phyloP scores from a whole-genome alignment of 2,888 invertebrate species.

The Nesidiocoris tenuis region DNA sequence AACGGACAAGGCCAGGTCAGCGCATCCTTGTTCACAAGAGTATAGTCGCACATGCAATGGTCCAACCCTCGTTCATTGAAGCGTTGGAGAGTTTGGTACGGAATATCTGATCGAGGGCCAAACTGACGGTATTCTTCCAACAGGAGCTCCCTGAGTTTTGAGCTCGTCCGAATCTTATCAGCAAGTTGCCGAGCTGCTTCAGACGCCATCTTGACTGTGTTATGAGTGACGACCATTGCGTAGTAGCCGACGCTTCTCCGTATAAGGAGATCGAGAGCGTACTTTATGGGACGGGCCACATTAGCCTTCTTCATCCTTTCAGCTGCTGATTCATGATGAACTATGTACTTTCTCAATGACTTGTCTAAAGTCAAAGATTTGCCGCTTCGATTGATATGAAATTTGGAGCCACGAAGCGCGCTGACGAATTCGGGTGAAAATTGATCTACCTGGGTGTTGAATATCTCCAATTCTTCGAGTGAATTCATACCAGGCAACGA shows the following conservation, averaged over 20 bases:
- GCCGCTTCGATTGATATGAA: constrained; percentile 31
- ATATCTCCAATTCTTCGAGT: constrained; percentile 27
- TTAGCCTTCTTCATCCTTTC: constrained; percentile 36
- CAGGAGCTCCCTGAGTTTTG: constrained; percentile 25
- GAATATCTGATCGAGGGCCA: constrained; percentile 31
- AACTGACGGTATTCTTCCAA: constrained; percentile 29
- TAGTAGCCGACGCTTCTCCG: constrained; percentile 27
- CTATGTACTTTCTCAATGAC: constrained; percentile 29
- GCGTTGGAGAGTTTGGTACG: constrained; percentile 9
- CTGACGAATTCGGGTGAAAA: constrained; percentile 28
- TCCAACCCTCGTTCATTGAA: constrained; percentile 27
- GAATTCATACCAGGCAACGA: constrained; percentile 32
- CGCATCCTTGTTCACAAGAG: constrained; percentile 14
- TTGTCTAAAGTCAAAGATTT: constrained; percentile 33
- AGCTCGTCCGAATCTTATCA: constrained; percentile 10
- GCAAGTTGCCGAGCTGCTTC: constrained; percentile 14
- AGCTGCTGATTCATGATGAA: constrained; percentile 18
- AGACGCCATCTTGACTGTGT: constrained; percentile 2
- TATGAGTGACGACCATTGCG: constrained; percentile 24
- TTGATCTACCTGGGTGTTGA: constrained; percentile 28
- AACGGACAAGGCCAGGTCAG: constrained; percentile 34
- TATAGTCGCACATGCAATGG: constrained; percentile 38
- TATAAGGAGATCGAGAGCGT: constrained; percentile 31
- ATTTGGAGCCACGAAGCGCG: constrained; percentile 31
- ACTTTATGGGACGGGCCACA: constrained; percentile 29